These are phyloP conservation scores for Pecten maximus DNA, from an alignment of 2,888 invertebrate genomes.

Conservation along the genomic window DNA sequence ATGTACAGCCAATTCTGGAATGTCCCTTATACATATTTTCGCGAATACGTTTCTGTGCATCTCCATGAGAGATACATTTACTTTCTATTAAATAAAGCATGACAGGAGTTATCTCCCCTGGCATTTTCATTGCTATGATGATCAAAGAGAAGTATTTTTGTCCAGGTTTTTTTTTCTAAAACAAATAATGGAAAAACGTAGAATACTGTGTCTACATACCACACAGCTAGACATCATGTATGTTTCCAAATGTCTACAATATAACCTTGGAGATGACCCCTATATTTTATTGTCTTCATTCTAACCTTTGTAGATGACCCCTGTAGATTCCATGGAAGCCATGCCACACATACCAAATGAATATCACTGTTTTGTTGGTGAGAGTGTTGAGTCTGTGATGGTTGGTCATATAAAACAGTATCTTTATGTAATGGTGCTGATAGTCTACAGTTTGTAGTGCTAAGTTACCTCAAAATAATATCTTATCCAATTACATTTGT, in stretches of 20 bases:
- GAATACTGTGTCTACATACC: background rate
- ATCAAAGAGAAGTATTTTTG: constrained; percentile 10
- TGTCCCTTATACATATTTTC: background rate
- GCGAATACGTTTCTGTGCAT: background rate
- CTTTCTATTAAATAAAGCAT: constrained; percentile 4
- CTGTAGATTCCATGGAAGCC: constrained; percentile 16
- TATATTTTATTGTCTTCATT: constrained; percentile 19
- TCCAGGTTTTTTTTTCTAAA: background rate
- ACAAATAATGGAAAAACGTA: background rate
- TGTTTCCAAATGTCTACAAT: background rate
- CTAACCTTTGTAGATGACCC: constrained; percentile 31
- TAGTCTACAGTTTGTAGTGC: background rate
- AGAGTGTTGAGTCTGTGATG: background rate
- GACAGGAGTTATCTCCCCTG: background rate
- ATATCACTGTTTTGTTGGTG: background rate
- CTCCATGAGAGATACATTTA: background rate
- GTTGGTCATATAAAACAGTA: background rate
- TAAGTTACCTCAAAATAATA: background rate
- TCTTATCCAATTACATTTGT: no score
- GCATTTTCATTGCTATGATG: constrained; percentile 14
- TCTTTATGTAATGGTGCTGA: background rate
- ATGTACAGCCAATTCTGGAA: background rate
- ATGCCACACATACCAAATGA: background rate
- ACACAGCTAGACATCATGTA: background rate
- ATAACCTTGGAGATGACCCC: constrained; percentile 29